These are phyloP conservation scores for Cantharis lateralis DNA, from an alignment of 2,888 invertebrate genomes.

Conservation along the genomic window DNA sequence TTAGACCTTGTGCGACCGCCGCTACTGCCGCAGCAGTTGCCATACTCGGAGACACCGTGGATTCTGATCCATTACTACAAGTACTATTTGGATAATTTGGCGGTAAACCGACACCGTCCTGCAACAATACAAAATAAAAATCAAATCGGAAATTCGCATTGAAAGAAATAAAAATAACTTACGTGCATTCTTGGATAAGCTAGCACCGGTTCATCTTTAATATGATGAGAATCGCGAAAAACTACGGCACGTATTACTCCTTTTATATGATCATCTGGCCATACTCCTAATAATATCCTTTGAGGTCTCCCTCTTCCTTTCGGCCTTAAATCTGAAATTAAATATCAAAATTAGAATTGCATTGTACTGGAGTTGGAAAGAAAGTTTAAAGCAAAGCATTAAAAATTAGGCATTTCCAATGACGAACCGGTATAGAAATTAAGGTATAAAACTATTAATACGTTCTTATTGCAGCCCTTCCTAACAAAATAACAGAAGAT, in stretches of 20 bases:
- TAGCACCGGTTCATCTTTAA: slow-evolving; percentile 74
- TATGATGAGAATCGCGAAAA: slow-evolving; percentile 83
- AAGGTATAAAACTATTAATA: too few species aligned
- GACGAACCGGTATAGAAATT: too few species aligned
- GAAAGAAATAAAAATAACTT: slow-evolving; percentile 44
- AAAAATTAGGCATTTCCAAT: not conserved
- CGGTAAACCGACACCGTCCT: slow-evolving; percentile 65
- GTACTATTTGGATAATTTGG: slow-evolving; percentile 64
- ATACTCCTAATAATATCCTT: slow-evolving; percentile 86
- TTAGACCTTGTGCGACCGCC: slow-evolving; percentile 81
- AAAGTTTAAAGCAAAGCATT: not conserved
- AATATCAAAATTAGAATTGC: not conserved
- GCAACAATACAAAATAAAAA: slow-evolving; percentile 48
- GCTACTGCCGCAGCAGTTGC: slow-evolving; percentile 85
- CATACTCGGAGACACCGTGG: slow-evolving; percentile 68
- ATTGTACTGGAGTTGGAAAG: not conserved
- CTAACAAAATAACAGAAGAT: too few species aligned
- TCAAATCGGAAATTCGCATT: not conserved
- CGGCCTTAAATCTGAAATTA: slow-evolving; percentile 75
- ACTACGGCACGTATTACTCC: slow-evolving; percentile 91
- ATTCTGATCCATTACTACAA: slow-evolving; percentile 62
- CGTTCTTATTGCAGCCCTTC: too few species aligned
- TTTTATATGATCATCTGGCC: slow-evolving; percentile 93
- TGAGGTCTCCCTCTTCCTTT: slow-evolving; percentile 91
- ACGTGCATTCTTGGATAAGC: slow-evolving; percentile 67